phyloP scores from a whole-genome alignment of 2,888 invertebrate species.

The Chrysolina americana region DNA sequence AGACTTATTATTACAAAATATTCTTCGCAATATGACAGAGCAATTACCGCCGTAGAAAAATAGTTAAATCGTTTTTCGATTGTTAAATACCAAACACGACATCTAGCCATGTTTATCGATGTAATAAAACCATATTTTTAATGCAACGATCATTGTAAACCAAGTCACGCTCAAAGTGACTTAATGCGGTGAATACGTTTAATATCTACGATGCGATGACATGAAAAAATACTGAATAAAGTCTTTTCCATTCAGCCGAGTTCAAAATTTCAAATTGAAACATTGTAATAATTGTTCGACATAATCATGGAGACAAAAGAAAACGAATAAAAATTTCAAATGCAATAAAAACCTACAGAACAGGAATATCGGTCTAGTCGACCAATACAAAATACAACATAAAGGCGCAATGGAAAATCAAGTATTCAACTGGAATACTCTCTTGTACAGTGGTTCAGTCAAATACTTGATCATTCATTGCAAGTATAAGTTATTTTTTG shows the following conservation, averaged over 20 bases:
- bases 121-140: conserved; percentile 46
- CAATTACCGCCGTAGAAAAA: conserved; percentile 41
- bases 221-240: background rate
- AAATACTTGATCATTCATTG: too few species aligned
- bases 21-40: conserved; percentile 36
- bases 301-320: too few species aligned
- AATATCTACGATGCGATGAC: background rate
- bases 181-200: background rate
- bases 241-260: background rate
- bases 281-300: too few species aligned
- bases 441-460: too few species aligned
- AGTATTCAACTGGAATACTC: too few species aligned
- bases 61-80: conserved; percentile 38
- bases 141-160: conserved; percentile 34
- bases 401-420: too few species aligned
- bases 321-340: too few species aligned
- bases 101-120: conserved; percentile 41
- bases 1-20: conserved; percentile 38
- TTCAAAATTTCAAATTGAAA: too few species aligned
- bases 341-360: too few species aligned
- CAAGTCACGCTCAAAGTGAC: conserved; percentile 35
- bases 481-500: too few species aligned
- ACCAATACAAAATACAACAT: too few species aligned
- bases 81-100: conserved; percentile 44
- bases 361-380: too few species aligned